Conservation (phyloP, 1,140 invertebrate species). For the Augochlora pura region DNA sequence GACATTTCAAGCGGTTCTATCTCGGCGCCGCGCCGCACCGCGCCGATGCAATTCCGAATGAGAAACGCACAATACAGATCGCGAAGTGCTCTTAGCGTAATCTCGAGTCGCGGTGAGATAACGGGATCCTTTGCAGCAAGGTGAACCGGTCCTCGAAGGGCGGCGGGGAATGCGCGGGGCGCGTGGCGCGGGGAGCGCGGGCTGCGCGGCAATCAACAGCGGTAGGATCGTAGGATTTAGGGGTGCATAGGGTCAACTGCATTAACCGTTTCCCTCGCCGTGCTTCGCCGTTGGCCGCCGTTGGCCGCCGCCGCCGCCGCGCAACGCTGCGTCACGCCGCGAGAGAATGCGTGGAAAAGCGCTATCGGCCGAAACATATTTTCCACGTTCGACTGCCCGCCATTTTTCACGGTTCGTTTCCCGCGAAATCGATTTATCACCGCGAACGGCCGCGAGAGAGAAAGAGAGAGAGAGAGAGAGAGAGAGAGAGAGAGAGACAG, state of each 20-base stretch:
- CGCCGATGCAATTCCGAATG: too few species aligned
- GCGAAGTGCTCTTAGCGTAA: background rate
- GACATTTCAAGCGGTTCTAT: too few species aligned
- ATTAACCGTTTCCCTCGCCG: constrained; percentile 38
- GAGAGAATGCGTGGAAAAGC: constrained; percentile 38
- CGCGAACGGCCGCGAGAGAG: background rate
- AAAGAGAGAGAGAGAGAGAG: too few species aligned
- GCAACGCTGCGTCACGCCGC: background rate
- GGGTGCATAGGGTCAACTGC: constrained; percentile 60
- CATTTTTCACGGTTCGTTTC: constrained; percentile 67
- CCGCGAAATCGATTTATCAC: constrained; percentile 65
- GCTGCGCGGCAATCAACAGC: constrained; percentile 30
- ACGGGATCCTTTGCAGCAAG: background rate
- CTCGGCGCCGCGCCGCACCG: too few species aligned
- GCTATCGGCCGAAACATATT: constrained; percentile 65
- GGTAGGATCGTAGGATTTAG: constrained; percentile 44
- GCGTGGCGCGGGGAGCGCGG: too few species aligned
- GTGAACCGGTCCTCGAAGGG: background rate
- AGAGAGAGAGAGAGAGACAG: constrained; percentile 21
- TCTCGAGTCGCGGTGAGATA: background rate
- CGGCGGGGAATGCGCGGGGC: background rate
- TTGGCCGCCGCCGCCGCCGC: too few species aligned
- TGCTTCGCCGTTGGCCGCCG: too few species aligned
- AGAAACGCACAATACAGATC: too few species aligned
- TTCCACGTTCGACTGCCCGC: constrained; percentile 66